Evolutionary conservation across 1,140 invertebrate genomes (phyloP).

Genomic region (Parapsyche elsis): DNA sequence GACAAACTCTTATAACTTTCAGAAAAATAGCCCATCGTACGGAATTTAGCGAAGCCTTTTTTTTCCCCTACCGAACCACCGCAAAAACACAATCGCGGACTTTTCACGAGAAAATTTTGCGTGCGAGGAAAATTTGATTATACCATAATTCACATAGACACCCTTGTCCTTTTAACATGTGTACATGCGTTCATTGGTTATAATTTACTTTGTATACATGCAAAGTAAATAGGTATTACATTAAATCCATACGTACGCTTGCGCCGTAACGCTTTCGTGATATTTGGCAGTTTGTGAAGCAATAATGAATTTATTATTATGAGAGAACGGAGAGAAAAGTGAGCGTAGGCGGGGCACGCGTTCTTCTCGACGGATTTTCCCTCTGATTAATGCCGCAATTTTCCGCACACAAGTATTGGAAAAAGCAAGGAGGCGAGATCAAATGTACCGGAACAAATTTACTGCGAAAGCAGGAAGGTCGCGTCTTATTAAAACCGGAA

Average conservation of each 20-base stretch:
- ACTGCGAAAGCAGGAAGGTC: slow-evolving; percentile 39
- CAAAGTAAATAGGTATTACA: too few relatives aligned
- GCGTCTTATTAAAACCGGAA: slow-evolving; percentile 35
- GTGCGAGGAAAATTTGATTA: not conserved
- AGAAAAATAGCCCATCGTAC: slow-evolving; percentile 29
- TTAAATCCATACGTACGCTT: too few relatives aligned
- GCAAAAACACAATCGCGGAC: not conserved
- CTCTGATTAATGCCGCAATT: slow-evolving; percentile 45
- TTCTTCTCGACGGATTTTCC: not conserved
- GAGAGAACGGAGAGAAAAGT: not conserved
- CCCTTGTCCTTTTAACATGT: too few relatives aligned
- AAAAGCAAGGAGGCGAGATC: slow-evolving; percentile 1
- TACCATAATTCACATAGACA: not conserved
- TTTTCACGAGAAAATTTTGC: not conserved
- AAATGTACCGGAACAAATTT: slow-evolving; percentile 51
- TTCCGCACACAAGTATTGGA: slow-evolving; percentile 40
- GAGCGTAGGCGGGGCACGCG: not conserved
- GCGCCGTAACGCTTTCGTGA: too few relatives aligned
- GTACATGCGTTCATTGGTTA: too few relatives aligned
- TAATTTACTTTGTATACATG: too few relatives aligned
- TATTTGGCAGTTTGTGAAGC: too few relatives aligned
- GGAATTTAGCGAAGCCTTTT: slow-evolving; percentile 27
- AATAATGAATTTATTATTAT: not conserved
- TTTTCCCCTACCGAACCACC: not conserved
- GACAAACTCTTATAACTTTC: slow-evolving; percentile 45